These are phyloP conservation scores for Teleogryllus occipitalis DNA, from an alignment of 1,140 invertebrate species.

Conservation along the genomic window DNA sequence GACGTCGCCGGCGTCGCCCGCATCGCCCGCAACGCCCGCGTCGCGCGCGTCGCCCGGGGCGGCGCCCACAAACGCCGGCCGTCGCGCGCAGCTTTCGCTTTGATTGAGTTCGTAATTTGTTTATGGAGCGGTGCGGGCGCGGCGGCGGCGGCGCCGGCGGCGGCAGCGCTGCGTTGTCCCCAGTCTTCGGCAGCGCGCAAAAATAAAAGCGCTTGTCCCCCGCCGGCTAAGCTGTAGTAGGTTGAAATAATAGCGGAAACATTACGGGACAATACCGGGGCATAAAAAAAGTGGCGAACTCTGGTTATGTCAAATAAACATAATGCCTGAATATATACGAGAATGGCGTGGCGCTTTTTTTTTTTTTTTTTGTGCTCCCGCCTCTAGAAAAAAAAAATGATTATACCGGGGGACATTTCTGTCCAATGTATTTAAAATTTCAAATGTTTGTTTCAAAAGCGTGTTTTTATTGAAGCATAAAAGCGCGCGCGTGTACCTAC, in stretches of 20 bases:
- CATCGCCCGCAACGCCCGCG: not conserved
- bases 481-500: not conserved
- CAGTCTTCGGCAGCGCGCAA: not conserved
- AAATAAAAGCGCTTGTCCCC: not conserved
- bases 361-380: not conserved
- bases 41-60: not conserved
- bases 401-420: not conserved
- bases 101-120: slow-evolving; percentile 1
- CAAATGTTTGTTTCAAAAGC: slow-evolving; percentile 4
- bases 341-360: not conserved
- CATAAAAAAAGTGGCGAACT: slow-evolving; percentile 4
- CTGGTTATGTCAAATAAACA: slow-evolving; percentile 5
- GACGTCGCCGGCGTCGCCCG: no score
- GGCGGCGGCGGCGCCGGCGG: no score
- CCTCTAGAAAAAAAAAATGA: not conserved
- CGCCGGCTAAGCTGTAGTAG: not conserved
- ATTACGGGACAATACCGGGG: not conserved
- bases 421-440: slow-evolving; percentile 5
- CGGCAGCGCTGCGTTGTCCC: not conserved
- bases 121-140: not conserved
- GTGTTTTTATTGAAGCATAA: not conserved
- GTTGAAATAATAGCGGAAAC: slow-evolving; percentile 4
- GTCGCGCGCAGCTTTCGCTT: not conserved
- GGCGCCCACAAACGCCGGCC: not conserved
- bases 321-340: slow-evolving; percentile 5